Conservation (phyloP, 2,888 invertebrate genomes). For the Tuberolachnus salignus region DNA sequence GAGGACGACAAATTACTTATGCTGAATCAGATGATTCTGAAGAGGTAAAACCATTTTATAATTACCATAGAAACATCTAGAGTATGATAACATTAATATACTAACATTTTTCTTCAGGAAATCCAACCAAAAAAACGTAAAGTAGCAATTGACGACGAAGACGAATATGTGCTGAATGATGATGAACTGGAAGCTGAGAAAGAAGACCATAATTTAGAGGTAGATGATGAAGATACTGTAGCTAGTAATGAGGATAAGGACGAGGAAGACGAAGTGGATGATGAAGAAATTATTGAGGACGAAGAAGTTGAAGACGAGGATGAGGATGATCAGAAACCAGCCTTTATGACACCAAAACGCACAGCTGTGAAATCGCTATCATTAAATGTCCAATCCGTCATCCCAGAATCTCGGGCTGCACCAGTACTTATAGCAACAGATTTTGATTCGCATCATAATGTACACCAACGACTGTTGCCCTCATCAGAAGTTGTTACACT, state of each 20-base stretch:
- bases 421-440: conserved; percentile 60
- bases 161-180: conserved; percentile 59
- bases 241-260: conserved; percentile 59
- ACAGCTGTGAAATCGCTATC: conserved; percentile 60
- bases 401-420: conserved; percentile 61
- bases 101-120: conserved; percentile 60
- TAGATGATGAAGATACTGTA: conserved; percentile 59
- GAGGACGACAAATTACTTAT: conserved; percentile 78
- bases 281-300: conserved; percentile 62
- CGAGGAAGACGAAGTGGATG: conserved; percentile 62
- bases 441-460: neutral
- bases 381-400: conserved; percentile 61
- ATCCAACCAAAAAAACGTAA: conserved; percentile 61
- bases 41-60: conserved; percentile 66
- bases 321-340: neutral
- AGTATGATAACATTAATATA: neutral
- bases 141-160: conserved; percentile 60
- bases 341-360: conserved; percentile 59
- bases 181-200: conserved; percentile 62
- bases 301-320: neutral
- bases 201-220: conserved; percentile 60
- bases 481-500: neutral
- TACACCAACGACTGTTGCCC: conserved; percentile 14
- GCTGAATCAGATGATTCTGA: conserved; percentile 75
- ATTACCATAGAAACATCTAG: neutral